Evolutionary conservation across 2,888 invertebrate species (phyloP).

Genomic region (Melanostoma mellinum): DNA sequence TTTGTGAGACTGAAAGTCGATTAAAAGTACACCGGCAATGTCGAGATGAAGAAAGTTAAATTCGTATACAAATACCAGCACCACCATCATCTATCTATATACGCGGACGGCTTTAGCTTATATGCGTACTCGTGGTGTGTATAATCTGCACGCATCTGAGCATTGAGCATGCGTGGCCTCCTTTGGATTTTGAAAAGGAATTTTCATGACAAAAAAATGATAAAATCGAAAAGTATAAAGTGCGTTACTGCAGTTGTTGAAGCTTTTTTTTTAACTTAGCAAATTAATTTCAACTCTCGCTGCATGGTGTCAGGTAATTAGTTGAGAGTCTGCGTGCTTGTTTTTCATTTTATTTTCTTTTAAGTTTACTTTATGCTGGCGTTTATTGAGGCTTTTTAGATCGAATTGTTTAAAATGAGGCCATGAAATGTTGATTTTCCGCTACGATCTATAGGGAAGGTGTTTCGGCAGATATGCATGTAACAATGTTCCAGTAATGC

Average conservation of each 20-base stretch:
- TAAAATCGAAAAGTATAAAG: constrained; percentile 28
- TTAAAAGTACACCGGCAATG: constrained; percentile 5
- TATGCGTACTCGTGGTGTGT: constrained; percentile 15
- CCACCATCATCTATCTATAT: not conserved
- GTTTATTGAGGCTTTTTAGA: constrained; percentile 33
- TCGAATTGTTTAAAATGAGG: constrained; percentile 38
- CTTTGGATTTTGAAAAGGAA: constrained; percentile 36
- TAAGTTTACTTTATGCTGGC: constrained; percentile 4
- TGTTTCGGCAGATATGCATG: constrained; percentile 4
- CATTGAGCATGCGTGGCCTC: constrained; percentile 70
- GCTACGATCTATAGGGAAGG: constrained; percentile 16
- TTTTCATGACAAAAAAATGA: constrained; percentile 15
- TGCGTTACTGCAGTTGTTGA: constrained; percentile 44
- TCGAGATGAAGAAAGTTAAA: constrained; percentile 63
- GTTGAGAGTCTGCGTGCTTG: constrained; percentile 56
- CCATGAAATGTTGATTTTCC: constrained; percentile 42
- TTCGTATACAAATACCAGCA: constrained; percentile 14
- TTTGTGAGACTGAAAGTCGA: constrained; percentile 47
- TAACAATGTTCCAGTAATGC: not conserved
- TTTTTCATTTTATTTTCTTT: constrained; percentile 22
- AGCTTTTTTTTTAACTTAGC: constrained; percentile 28
- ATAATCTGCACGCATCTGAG: constrained; percentile 52
- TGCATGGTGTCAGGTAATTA: constrained; percentile 72
- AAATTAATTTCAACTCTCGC: constrained; percentile 71
- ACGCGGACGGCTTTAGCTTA: not conserved